Evolutionary conservation across 2,888 invertebrate species (phyloP), one percentile per base, ranked within the genome.

Genomic region (Andrena trimmerana): DNA sequence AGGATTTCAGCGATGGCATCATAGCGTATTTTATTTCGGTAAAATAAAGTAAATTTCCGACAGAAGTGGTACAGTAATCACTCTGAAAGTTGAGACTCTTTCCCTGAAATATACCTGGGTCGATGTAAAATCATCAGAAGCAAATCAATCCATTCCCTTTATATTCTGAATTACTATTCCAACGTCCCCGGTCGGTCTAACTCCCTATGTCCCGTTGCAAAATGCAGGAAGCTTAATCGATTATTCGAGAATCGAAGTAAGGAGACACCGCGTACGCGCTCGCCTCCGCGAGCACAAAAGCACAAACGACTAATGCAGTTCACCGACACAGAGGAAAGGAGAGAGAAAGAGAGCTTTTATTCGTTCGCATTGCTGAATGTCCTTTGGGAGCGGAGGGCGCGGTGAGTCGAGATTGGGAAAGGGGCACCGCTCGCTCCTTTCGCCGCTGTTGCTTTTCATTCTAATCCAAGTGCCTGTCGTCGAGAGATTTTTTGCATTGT

Each of bases 381-480:
- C 88, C 90, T 89, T 69, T 83, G 88, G 88, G 88, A 86, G 71
- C 68, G 63, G 76, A 85, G 79, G 88, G 81, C 83, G 89, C 78
- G 78, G 81, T 65, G 83, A 79, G 81, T 82, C 85, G 88, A 88
- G 90, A 89, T 89, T 89, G 88, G 79, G 84, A 86, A 88, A 85
- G 80, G 86, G 87, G 74, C 81, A 84, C 72, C 73, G 85, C 81
- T 83, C 88, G 84, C 78, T 87, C 80, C 89, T 90, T 88, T 86
- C 81, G 80, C 81, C 79, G 85, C 83, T 84, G 83, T 87, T 87
- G 88, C 88, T 89, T 88, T 89, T 86, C 88, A 89, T 89, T 88
- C 83, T 86, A 86, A 89, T 89, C 89, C 90, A 91, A 91, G 91
- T 91, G 90, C 90, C 91, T 86, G 87, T 88, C 85, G 90, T 85